phyloP scores from a whole-genome alignment of 2,113 vertebrate species.

The Micronisus gabar region DNA sequence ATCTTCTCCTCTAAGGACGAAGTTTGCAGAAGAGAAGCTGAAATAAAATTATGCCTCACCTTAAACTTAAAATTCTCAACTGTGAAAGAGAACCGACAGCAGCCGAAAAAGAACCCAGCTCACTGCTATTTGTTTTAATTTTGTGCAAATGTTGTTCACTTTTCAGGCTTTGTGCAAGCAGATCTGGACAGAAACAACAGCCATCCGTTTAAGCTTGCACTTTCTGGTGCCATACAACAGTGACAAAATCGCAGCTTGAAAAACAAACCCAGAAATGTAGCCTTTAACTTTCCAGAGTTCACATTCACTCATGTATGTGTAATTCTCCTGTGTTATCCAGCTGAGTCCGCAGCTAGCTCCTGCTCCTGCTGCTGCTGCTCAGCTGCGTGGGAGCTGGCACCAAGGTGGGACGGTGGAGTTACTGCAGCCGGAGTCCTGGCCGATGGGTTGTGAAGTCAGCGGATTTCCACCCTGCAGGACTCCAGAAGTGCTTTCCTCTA shows the following conservation, averaged over 20 bases:
- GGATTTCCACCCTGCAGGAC: neutral
- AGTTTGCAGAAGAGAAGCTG: neutral
- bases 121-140: neutral
- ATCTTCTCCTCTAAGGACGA: neutral
- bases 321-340: neutral
- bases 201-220: neutral
- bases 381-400: accelerated
- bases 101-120: neutral
- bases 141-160: neutral
- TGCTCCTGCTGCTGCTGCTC: neutral
- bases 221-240: accelerated
- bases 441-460: neutral
- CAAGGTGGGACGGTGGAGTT: neutral
- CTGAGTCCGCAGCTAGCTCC: neutral
- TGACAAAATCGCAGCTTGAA: neutral
- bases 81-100: neutral
- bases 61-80: neutral
- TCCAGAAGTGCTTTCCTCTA: neutral
- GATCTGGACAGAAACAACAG: neutral
- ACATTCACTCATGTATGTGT: neutral
- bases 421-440: neutral
- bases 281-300: neutral
- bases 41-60: neutral
- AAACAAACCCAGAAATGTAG: neutral
- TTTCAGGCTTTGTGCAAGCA: neutral